These are phyloP conservation scores for Forpus xanthops DNA, from an alignment of 2,797 vertebrate genomes.

Conservation along the genomic window DNA sequence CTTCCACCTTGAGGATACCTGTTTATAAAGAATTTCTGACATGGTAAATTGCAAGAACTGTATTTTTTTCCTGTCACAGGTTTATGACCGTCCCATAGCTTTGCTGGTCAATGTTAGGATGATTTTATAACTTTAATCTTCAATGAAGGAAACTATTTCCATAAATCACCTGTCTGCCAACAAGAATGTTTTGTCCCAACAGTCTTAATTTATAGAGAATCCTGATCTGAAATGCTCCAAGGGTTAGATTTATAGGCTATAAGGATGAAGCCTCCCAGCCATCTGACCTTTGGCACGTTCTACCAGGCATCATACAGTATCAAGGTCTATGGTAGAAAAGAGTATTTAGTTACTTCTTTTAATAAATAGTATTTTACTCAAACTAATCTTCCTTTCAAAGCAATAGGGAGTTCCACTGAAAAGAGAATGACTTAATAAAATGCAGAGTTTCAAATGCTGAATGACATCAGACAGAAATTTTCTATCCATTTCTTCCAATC, in stretches of 20 bases:
- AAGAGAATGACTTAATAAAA: neutral
- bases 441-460: neutral
- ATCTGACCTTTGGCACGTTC: neutral
- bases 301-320: neutral
- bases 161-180: neutral
- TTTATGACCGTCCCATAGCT: neutral
- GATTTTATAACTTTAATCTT: neutral
- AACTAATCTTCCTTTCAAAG: neutral
- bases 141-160: neutral
- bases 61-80: neutral
- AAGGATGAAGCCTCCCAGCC: neutral
- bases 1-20: neutral
- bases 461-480: neutral
- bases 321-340: neutral
- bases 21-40: neutral
- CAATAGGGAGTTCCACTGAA: neutral
- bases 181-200: neutral
- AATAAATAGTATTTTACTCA: neutral
- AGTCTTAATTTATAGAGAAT: neutral
- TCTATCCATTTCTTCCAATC: neutral
- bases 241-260: neutral
- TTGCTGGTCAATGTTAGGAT: neutral
- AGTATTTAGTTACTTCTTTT: neutral
- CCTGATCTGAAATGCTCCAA: neutral
- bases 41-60: neutral